Conservation (phyloP, 2,113 vertebrate species). For the Synchiropus splendidus region DNA sequence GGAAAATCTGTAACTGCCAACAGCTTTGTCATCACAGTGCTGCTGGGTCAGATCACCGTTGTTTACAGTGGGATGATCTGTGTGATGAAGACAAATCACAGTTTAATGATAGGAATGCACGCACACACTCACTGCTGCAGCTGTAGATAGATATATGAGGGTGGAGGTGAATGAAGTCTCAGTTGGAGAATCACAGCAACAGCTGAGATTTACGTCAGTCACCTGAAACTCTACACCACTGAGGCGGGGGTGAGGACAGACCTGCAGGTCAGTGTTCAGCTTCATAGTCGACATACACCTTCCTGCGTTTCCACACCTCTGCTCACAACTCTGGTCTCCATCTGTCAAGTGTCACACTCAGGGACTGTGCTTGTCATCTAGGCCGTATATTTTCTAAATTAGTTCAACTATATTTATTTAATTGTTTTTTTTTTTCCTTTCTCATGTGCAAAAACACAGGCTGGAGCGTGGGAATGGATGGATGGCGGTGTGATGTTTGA, state of each 20-base stretch:
- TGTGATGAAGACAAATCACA: too few relatives aligned
- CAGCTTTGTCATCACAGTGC: too few relatives aligned
- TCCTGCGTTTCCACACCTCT: slow-evolving; percentile 20
- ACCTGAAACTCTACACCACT: slow-evolving; percentile 4
- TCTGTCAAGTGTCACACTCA: slow-evolving; percentile 55
- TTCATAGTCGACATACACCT: slow-evolving; percentile 7
- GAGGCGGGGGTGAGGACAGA: slow-evolving; percentile 1
- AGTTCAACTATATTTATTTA: slow-evolving; percentile 47
- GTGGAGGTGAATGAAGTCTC: neutral
- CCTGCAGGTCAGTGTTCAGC: slow-evolving; percentile 13
- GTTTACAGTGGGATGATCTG: too few relatives aligned
- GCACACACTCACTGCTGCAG: too few relatives aligned
- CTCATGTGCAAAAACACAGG: slow-evolving; percentile 18
- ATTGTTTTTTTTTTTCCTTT: slow-evolving; percentile 35
- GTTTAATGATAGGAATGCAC: too few relatives aligned
- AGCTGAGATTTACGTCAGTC: slow-evolving; percentile 1
- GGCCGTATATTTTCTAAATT: slow-evolving; percentile 56
- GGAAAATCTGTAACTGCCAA: too few relatives aligned
- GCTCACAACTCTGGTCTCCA: slow-evolving; percentile 22
- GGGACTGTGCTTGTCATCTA: slow-evolving; percentile 51
- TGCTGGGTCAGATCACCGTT: too few relatives aligned
- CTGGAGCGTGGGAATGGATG: slow-evolving; percentile 31
- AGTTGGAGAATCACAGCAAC: neutral
- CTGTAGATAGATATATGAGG: neutral
- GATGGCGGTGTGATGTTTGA: slow-evolving; percentile 11